A percentile compares a stretch with the other conserved stretches of the same genome.
These are phyloP conservation scores for Meteorus sp. DNA, from an alignment of 1,140 invertebrate genomes.

Conservation along the genomic window DNA sequence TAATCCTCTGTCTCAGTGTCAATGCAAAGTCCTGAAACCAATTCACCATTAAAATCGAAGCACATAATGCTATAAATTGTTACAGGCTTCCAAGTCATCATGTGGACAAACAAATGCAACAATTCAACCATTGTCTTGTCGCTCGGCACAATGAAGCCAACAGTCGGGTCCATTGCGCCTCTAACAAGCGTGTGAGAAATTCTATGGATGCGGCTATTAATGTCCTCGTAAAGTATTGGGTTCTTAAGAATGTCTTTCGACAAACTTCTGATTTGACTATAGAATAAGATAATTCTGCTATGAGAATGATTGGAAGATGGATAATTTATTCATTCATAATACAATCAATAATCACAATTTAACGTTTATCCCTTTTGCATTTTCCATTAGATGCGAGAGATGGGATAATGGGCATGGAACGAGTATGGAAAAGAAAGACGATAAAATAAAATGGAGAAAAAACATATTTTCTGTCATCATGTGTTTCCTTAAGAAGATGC, in stretches of 20 bases:
- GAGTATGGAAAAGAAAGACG: not conserved
- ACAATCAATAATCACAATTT: too few relatives aligned
- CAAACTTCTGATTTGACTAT: constrained; percentile 1
- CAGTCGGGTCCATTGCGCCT: not conserved
- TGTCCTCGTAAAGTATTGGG: constrained; percentile 8
- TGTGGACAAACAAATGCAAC: constrained; percentile 17
- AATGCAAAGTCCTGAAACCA: constrained; percentile 26
- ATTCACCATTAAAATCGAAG: constrained; percentile 21
- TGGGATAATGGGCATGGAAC: not conserved
- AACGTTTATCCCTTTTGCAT: not conserved
- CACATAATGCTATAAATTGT: not conserved
- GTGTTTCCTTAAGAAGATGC: constrained; percentile 18
- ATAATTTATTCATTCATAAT: too few relatives aligned
- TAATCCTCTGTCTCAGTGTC: constrained; percentile 29
- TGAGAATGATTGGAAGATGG: too few relatives aligned
- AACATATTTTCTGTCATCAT: constrained; percentile 17
- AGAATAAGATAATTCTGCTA: constrained; percentile 17
- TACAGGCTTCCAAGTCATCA: not conserved
- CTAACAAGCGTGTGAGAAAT: constrained; percentile 10
- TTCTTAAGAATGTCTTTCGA: not conserved
- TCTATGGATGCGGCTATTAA: constrained; percentile 5
- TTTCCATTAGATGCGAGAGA: not conserved
- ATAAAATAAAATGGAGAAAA: constrained; percentile 1
- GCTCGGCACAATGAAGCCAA: not conserved
- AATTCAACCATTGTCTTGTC: constrained; percentile 17